Evolutionary conservation across 2,888 invertebrate genomes (phyloP).

Genomic region (Lumbricus terrestris): DNA sequence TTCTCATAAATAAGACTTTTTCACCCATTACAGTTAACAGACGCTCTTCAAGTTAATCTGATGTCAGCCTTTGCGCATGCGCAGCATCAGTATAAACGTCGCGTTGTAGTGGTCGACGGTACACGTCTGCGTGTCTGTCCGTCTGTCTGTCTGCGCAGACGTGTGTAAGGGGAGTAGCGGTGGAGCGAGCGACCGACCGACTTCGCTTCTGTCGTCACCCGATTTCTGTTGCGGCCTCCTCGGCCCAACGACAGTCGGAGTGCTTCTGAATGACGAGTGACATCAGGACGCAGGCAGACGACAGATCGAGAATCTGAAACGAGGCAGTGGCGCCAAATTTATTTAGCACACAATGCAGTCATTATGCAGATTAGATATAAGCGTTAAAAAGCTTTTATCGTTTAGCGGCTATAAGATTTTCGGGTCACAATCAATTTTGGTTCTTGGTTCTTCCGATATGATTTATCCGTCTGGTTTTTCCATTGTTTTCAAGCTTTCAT

Average conservation of each 20-base stretch:
- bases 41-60: too few relatives aligned
- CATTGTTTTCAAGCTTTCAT: too few relatives aligned
- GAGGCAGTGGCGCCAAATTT: background rate
- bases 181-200: background rate
- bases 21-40: background rate
- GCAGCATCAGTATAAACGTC: background rate
- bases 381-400: background rate
- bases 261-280: slow-evolving; percentile 30
- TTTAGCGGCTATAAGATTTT: background rate
- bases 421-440: too few relatives aligned
- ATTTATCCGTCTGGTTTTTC: too few relatives aligned
- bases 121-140: background rate
- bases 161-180: background rate
- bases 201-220: slow-evolving; percentile 5
- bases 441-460: too few relatives aligned
- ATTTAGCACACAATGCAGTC: too few relatives aligned
- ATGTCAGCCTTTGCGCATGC: background rate
- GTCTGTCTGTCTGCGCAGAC: background rate
- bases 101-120: background rate
- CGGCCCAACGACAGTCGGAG: slow-evolving; percentile 27
- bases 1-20: background rate
- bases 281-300: slow-evolving; percentile 30
- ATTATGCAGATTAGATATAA: background rate
- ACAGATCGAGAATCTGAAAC: slow-evolving; percentile 26
- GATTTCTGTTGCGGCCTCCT: slow-evolving; percentile 21